Base-by-base conservation (phyloP, 2,888 invertebrate genomes). In the Tachina lurida region DNA sequence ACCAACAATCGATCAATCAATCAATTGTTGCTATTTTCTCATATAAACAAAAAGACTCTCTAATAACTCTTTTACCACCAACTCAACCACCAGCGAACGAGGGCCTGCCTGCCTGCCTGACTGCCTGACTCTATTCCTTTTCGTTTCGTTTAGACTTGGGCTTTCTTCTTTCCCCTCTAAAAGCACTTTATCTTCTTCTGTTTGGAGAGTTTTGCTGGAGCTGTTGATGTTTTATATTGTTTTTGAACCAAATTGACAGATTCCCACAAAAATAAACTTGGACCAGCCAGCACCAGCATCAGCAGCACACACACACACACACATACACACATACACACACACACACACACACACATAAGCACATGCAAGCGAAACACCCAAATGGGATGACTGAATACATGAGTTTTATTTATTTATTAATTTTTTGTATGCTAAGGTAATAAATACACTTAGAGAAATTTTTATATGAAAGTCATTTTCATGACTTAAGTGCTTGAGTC, bases 1-100 rank as follows among this genome's bases (percentile, higher is more conserved):
- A 65, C 74, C 31, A 85, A 67, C 85, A 85, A 85, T 82, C 82
- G 78, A 85, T 85, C 85, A 85, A 85, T 85, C 85, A 85, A 85
- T 85, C 85, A 85, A 85, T 85, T 73, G 84, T 73, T 81, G 43
- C 76, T 73, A 60, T 67, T 65, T 78, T 85, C 83, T 62, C 79
- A 86, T 82, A 81, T 78, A 86, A 76, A 78, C 78, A 74, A 78
- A 74, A 85, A 78, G 78, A 31, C 31, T 31, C 82, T 78, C 74
- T 82, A 85, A 85, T 85, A 85, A 85, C 85, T 85, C 82, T 82
- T 78, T 78, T 82, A 74, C 79, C 84, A 79, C 75, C 70, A 82
- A 56, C 22, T 10, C 43, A 45, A 70, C 12, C 68, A 68, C 19
- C 62, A 75, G 19, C 54, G 41, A 62, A 17, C 22, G 45, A 65